Percentiles rank a stretch among this genome's conserved stretches.
These are phyloP conservation scores for Drosophila oshimai DNA, from an alignment of 1,140 invertebrate species.

Conservation along the genomic window DNA sequence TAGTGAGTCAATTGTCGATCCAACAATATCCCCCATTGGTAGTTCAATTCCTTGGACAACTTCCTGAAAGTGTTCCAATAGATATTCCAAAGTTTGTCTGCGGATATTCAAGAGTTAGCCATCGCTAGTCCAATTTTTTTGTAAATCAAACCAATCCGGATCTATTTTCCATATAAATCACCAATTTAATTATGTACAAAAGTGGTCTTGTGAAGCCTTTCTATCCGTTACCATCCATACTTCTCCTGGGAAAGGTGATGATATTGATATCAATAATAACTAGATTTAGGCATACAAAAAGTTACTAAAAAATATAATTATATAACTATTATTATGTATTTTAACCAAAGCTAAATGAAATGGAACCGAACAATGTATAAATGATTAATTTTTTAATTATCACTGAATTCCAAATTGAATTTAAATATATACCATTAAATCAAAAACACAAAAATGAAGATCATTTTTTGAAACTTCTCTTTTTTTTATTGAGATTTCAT, in stretches of 20 bases:
- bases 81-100: neutral
- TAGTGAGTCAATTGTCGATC: neutral
- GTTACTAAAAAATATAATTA: neutral
- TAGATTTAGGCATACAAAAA: neutral
- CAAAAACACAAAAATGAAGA: neutral
- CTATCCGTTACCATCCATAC: neutral
- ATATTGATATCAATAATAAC: neutral
- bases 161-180: neutral
- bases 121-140: neutral
- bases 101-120: neutral
- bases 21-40: neutral
- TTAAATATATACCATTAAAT: neutral
- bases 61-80: conserved; percentile 1
- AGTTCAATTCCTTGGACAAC: conserved; percentile 1
- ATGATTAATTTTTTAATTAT: neutral
- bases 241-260: neutral
- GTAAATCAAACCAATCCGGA: conserved; percentile 4
- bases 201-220: neutral
- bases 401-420: neutral
- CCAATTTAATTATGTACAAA: conserved; percentile 6
- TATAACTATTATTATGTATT: neutral
- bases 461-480: neutral
- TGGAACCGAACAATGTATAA: neutral
- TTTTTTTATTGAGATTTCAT: conserved; percentile 15
- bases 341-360: neutral